phyloP scores from a whole-genome alignment of 2,888 invertebrate species.

The Eurytoma adleriae region DNA sequence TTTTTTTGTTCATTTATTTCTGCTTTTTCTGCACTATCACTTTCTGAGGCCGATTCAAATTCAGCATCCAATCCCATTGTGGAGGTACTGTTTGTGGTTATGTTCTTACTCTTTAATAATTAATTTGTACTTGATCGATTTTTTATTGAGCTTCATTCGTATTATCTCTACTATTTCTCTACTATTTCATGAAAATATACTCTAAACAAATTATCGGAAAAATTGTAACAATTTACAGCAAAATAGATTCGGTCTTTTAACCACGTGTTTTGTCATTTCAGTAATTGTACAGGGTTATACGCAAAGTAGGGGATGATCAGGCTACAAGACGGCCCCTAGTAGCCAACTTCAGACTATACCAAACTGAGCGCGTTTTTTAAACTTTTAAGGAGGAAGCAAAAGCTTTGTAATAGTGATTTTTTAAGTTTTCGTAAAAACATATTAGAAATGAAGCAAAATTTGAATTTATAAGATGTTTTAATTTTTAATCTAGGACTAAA shows the following conservation, averaged over 20 bases:
- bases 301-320: too few species aligned
- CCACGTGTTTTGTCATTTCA: constrained; percentile 3
- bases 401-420: too few species aligned
- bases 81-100: neutral
- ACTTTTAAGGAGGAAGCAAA: too few species aligned
- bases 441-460: too few species aligned
- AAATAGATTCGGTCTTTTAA: neutral
- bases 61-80: constrained; percentile 13
- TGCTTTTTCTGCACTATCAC: neutral
- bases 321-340: too few species aligned
- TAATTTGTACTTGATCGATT: neutral
- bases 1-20: neutral
- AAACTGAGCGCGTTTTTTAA: too few species aligned
- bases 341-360: too few species aligned
- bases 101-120: neutral
- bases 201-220: neutral
- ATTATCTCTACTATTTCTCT: neutral
- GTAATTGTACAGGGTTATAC: neutral
- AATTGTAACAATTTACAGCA: neutral
- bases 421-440: too few species aligned
- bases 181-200: neutral
- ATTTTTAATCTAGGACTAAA: too few species aligned
- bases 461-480: too few species aligned
- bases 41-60: neutral
- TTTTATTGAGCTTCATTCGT: neutral